Evolutionary conservation across 1,140 invertebrate species (phyloP).

Genomic region (Megalopta genalis): DNA sequence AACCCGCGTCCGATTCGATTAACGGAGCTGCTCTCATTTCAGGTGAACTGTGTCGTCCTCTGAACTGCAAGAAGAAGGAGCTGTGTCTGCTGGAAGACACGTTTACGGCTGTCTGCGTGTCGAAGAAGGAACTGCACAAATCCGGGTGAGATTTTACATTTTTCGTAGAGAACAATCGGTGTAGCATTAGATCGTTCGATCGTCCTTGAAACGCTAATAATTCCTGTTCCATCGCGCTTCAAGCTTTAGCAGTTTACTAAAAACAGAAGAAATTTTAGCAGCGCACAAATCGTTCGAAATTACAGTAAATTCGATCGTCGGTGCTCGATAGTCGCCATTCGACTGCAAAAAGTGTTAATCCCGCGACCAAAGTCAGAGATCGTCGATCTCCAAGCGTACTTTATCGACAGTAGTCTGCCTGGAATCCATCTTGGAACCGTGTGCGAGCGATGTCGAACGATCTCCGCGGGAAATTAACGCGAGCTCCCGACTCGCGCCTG

Average conservation of each 20-base stretch:
- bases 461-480: slow-evolving; percentile 48
- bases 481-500: neutral
- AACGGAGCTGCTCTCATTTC: slow-evolving; percentile 65
- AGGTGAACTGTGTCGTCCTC: slow-evolving; percentile 92
- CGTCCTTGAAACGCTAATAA: no score
- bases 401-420: slow-evolving; percentile 39
- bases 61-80: slow-evolving; percentile 94
- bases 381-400: slow-evolving; percentile 51
- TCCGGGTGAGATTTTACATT: slow-evolving; percentile 84
- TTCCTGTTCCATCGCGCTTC: no score
- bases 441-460: slow-evolving; percentile 42
- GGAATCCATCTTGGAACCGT: slow-evolving; percentile 51
- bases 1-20: neutral
- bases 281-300: no score
- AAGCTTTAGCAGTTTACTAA: no score
- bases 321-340: no score
- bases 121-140: slow-evolving; percentile 90
- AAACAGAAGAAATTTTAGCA: no score
- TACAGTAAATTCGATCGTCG: no score
- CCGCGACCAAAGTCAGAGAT: slow-evolving; percentile 16
- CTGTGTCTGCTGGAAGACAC: slow-evolving; percentile 91
- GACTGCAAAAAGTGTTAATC: slow-evolving; percentile 41
- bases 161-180: no score
- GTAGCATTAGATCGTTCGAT: no score
- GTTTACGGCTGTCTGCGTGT: slow-evolving; percentile 92